Evolutionary conservation across 1,140 invertebrate species (phyloP), one percentile per base, ranked within the genome.

Genomic region (Brachionus asplanchnoidis): DNA sequence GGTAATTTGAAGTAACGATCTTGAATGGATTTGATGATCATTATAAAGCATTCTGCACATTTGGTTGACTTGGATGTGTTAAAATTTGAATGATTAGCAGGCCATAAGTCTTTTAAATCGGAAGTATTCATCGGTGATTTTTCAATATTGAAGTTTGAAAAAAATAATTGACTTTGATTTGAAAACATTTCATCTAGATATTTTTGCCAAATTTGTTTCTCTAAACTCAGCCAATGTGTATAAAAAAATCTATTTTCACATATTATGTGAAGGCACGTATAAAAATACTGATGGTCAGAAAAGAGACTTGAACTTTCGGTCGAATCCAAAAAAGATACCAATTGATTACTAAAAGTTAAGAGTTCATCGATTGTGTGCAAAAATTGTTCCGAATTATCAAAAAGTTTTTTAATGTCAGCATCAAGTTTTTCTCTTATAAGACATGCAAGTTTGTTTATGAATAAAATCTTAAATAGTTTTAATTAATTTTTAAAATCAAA

Each of bases 311-410:
- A 20, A 9, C 11, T 20, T 53, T 77, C 73, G 20, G 44, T 77
- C 26, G 42, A 50, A 26, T 82, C 20, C 26, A 82, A 65, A 82
- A 65, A 82, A 36, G 53, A 28, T 11, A n/a, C 28, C 3, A 82
- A 17, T 26, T 82, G 79, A 60, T 20, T 44, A 68, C 36, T 82
- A 28, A 65, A 82, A 44, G 53, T 6, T 42, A 82, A 17, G 8
- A 82, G 53, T 44, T 82, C 53, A 46, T 82, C 79, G 26, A 82
- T 65, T 82, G 79, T 65, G 65, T 82, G 79, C 12, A 46, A 82
- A 46, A 82, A 82, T 28, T 42, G 40, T 14, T 40, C n/a, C 20
- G 20, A 26, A 82, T 82, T 68, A 36, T 60, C 20, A 32, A 36
- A 36, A 20, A 82, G 26, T 7, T 65, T 60, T 23, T 60, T 44